phyloP scores from a whole-genome alignment of 2,113 vertebrate species.

The Cyphomyrus discorhynchus region DNA sequence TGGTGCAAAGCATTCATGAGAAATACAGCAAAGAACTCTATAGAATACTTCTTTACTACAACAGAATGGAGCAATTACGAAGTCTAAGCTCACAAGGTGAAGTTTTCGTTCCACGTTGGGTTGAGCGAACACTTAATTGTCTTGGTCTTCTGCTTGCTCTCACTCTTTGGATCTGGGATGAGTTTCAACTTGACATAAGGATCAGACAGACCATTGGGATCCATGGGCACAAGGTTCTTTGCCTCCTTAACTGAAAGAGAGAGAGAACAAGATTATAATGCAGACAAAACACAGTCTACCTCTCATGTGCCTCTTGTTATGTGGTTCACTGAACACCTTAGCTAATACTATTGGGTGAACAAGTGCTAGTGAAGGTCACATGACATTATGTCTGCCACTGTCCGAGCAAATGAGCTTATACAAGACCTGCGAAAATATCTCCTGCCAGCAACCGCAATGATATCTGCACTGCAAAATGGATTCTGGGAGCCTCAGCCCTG shows the following conservation, averaged over 20 bases:
- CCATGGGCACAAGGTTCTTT: slow-evolving; percentile 95
- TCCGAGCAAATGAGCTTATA: not conserved
- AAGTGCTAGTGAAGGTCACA: not conserved
- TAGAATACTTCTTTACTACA: not conserved
- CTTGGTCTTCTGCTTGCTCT: slow-evolving; percentile 99
- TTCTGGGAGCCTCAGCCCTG: not conserved
- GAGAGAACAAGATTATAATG: slow-evolving; percentile 6
- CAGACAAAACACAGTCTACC: slow-evolving; percentile 3
- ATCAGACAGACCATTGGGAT: slow-evolving; percentile 96
- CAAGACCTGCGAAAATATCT: not conserved
- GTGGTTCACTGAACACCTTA: not conserved
- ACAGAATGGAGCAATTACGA: not conserved
- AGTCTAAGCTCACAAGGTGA: slow-evolving; percentile 71
- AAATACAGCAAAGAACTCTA: not conserved
- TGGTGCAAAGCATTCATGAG: not conserved
- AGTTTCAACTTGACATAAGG: slow-evolving; percentile 98
- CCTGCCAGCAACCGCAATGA: not conserved
- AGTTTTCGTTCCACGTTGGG: slow-evolving; percentile 86
- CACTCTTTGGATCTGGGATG: slow-evolving; percentile 91
- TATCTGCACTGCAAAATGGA: not conserved
- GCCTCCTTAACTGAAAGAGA: slow-evolving; percentile 79
- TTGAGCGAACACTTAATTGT: slow-evolving; percentile 98
- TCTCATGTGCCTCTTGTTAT: not conserved
- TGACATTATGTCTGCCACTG: not conserved
- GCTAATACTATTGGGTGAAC: not conserved